Evolutionary conservation across 2,113 vertebrate species (phyloP).

Genomic region (Pelobates fuscus): DNA sequence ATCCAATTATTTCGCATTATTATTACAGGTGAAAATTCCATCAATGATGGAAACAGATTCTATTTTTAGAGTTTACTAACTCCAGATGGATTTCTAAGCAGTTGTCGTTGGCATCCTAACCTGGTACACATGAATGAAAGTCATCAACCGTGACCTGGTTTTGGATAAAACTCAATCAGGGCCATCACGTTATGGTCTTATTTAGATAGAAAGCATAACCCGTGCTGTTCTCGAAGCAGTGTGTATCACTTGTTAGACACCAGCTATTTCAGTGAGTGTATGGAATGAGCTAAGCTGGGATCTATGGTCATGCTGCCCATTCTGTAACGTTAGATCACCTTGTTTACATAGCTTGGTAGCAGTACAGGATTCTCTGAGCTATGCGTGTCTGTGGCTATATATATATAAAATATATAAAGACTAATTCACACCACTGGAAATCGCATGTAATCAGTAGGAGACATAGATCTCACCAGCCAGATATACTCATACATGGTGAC

Average conservation of each 20-base stretch:
- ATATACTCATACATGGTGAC: too few species aligned
- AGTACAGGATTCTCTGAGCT: too few species aligned
- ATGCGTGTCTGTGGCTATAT: neutral
- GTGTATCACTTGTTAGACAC: neutral
- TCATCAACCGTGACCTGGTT: neutral
- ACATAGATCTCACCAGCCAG: neutral
- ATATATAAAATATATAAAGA: too few species aligned
- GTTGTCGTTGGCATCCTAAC: neutral
- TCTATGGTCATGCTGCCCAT: neutral
- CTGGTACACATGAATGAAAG: neutral
- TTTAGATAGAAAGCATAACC: too few species aligned
- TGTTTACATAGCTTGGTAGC: slow-evolving; percentile 3
- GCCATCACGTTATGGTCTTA: too few species aligned
- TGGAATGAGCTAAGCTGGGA: neutral
- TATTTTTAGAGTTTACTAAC: neutral
- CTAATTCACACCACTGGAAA: too few species aligned
- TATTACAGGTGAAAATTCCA: too few species aligned
- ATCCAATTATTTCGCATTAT: too few species aligned
- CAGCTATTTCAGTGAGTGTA: neutral
- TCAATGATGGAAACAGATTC: too few species aligned
- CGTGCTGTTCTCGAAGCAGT: too few species aligned
- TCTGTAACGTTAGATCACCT: neutral
- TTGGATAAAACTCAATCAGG: too few species aligned
- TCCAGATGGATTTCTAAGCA: neutral
- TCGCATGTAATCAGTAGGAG: too few species aligned